phyloP scores from a whole-genome alignment of 35 echinoderm and acorn worm genomes.

The Holothuria glaberrima region DNA sequence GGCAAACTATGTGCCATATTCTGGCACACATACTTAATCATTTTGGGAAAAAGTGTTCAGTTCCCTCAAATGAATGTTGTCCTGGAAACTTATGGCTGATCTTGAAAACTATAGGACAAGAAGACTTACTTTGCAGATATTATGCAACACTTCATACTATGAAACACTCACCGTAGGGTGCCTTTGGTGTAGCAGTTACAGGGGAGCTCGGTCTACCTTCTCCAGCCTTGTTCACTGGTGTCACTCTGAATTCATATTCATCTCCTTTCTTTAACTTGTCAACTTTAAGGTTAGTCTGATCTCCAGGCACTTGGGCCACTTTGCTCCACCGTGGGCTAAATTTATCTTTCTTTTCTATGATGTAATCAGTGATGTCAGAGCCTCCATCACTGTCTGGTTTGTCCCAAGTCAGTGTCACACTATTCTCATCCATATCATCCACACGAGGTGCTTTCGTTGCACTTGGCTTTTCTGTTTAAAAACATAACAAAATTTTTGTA shows the following conservation, averaged over 20 bases:
- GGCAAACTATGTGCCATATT: too few relatives aligned
- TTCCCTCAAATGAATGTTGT: too few relatives aligned
- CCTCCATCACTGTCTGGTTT: constrained; percentile 86
- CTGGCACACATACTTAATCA: neutral
- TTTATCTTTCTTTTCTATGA: constrained; percentile 80
- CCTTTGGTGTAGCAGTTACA: constrained; percentile 61
- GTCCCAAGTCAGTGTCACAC: constrained; percentile 80
- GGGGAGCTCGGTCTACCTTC: constrained; percentile 65
- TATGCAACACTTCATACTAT: neutral
- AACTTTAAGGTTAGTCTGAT: constrained; percentile 67
- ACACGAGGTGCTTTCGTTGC: constrained; percentile 71
- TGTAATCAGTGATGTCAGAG: constrained; percentile 85
- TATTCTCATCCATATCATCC: constrained; percentile 62
- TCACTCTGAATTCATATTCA: constrained; percentile 84
- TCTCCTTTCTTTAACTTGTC: constrained; percentile 64
- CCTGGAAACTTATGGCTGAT: neutral
- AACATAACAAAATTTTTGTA: neutral
- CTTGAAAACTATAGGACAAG: neutral
- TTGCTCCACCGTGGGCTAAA: constrained; percentile 68
- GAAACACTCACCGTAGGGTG: constrained; percentile 69
- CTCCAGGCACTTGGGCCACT: constrained; percentile 59
- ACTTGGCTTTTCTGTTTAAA: constrained; percentile 55
- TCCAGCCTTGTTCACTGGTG: constrained; percentile 91
- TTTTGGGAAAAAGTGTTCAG: neutral
- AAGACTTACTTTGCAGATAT: too few relatives aligned